Percentiles rank a stretch among this genome's conserved stretches.
Conservation (phyloP, 2,797 vertebrate genomes). For the Garrulus glandarius region DNA sequence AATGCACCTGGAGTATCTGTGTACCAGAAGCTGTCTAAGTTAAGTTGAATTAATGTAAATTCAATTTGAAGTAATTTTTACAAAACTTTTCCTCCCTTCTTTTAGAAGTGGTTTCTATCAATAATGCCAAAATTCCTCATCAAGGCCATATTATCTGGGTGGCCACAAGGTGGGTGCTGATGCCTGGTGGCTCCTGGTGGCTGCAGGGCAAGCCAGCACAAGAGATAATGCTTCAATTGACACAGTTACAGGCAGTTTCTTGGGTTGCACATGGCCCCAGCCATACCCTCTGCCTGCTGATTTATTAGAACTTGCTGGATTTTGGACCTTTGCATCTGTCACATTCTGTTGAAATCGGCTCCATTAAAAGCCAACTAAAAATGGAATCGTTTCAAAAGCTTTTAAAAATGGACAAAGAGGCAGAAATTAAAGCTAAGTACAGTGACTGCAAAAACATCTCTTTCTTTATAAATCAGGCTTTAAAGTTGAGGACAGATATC, state of each 20-base stretch:
- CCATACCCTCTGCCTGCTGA: neutral
- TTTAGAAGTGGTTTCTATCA: neutral
- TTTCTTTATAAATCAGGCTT: neutral
- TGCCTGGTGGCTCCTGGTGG: neutral
- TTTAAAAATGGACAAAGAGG: neutral
- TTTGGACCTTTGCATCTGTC: neutral
- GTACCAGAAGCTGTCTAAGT: neutral
- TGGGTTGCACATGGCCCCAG: neutral
- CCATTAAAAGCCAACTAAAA: neutral
- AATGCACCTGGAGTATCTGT: neutral
- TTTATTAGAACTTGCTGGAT: neutral
- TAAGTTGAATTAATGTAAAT: neutral
- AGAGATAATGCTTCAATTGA: accelerated
- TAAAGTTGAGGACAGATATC: neutral
- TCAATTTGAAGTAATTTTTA: neutral
- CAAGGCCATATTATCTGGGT: neutral
- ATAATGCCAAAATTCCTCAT: neutral
- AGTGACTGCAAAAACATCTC: neutral
- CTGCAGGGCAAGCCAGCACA: neutral
- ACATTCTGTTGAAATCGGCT: neutral
- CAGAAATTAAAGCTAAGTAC: neutral
- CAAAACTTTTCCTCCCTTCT: neutral
- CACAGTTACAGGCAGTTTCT: neutral
- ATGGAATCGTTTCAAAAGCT: neutral
- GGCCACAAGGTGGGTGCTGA: accelerated